Conservation (phyloP, 2,797 vertebrate genomes). For the Leptoclinus maculatus region DNA sequence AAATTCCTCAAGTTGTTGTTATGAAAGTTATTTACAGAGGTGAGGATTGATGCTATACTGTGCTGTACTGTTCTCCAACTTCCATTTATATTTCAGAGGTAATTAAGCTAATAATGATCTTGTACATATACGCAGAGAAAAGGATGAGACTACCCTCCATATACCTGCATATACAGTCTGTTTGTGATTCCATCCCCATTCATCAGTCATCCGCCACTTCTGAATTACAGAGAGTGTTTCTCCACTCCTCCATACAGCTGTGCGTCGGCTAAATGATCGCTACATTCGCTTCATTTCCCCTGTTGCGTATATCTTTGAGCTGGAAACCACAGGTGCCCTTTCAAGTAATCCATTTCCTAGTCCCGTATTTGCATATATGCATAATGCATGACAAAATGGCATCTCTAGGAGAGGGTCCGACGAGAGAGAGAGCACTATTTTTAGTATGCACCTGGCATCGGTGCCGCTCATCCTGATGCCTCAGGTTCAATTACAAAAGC, state of each 20-base stretch:
- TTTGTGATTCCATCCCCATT: slow-evolving; percentile 51
- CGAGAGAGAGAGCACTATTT: slow-evolving; percentile 77
- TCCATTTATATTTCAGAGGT: slow-evolving; percentile 34
- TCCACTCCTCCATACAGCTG: slow-evolving; percentile 60
- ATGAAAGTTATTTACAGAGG: slow-evolving; percentile 21
- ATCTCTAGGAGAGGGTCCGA: slow-evolving; percentile 75
- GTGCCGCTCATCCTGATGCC: slow-evolving; percentile 64
- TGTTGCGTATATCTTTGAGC: slow-evolving; percentile 70
- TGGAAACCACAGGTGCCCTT: slow-evolving; percentile 79
- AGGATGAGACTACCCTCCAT: slow-evolving; percentile 6
- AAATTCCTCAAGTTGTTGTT: slow-evolving; percentile 6
- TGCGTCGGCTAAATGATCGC: slow-evolving; percentile 63
- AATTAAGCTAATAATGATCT: slow-evolving; percentile 51
- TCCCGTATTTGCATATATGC: slow-evolving; percentile 81
- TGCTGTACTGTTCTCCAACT: slow-evolving; percentile 9
- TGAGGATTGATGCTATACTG: background rate
- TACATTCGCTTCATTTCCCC: slow-evolving; percentile 72
- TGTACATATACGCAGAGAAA: slow-evolving; percentile 25
- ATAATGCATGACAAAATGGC: slow-evolving; percentile 81
- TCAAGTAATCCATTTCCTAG: slow-evolving; percentile 79
- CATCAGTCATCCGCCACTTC: slow-evolving; percentile 58
- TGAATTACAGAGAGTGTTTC: slow-evolving; percentile 55
- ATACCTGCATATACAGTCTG: slow-evolving; percentile 36
- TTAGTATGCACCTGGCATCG: slow-evolving; percentile 79
- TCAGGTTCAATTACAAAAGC: slow-evolving; percentile 66